phyloP scores from a whole-genome alignment of 2,888 invertebrate species.

The Cantharis lateralis region DNA sequence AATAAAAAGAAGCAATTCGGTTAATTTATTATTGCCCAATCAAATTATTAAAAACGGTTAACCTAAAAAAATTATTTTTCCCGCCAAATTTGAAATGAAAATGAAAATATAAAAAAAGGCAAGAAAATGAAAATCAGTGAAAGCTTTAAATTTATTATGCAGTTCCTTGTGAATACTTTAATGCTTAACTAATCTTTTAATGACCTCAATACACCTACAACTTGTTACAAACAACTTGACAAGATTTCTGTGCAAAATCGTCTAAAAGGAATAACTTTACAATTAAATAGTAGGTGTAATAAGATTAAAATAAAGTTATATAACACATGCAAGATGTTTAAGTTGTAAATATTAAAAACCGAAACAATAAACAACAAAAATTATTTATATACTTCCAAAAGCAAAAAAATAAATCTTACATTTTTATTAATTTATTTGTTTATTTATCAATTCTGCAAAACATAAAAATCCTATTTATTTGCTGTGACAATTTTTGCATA shows the following conservation, averaged over 20 bases:
- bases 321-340: neutral
- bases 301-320: neutral
- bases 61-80: neutral
- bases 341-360: neutral
- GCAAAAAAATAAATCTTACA: neutral
- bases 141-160: neutral
- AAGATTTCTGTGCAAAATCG: neutral
- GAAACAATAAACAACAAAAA: neutral
- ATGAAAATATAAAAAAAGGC: neutral
- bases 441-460: neutral
- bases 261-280: neutral
- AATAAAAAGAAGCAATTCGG: neutral
- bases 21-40: neutral
- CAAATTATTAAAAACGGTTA: neutral
- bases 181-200: conserved; percentile 5
- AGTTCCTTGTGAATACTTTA: neutral
- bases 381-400: neutral
- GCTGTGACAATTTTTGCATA: neutral
- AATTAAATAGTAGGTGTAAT: conserved; percentile 2
- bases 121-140: neutral
- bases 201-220: conserved; percentile 4
- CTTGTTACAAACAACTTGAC: conserved; percentile 2
- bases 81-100: neutral
- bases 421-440: neutral
- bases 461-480: neutral